Evolutionary conservation across 2,113 vertebrate genomes (phyloP), one percentile per base, ranked within the genome.

Genomic region (Glareola pratincola): DNA sequence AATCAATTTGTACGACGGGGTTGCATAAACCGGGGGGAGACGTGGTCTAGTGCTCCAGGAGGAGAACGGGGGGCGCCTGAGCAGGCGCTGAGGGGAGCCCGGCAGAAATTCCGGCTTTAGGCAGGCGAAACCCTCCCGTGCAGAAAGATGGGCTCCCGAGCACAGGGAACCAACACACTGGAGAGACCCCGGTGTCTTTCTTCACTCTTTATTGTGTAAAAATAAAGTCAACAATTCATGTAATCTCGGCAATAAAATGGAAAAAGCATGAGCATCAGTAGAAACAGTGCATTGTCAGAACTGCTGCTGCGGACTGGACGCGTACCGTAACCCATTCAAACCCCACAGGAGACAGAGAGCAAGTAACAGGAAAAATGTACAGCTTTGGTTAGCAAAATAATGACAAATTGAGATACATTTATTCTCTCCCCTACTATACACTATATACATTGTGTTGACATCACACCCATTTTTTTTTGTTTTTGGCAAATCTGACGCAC

Each of bases 121-220:
- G 2, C 30, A 32, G 86, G 53, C 32, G 36, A 60, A 85, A 18
- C 36, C 53, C 45, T 62, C 47, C 71, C 14, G 18, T 3, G 57
- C 11, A 43, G 41, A 26, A 17, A 8, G 45, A 50, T 5, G 5
- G 6, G 43, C 60, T 72, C 41, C 88, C 4, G 8, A 27, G 80
- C 41, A 0, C 5, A 0, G 81, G 47, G 66, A 51, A 41, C 64
- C 4, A 60, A 90, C 56, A 73, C 57, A 34, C 0, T 36, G 6
- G 20, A 54, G 81, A 59, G 92, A 95, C 48, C 3, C 64, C 14
- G 0, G 10, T 56, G 91, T 97, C 98, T 98, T 98, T 98, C 98
- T 98, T 98, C 97, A 95, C 97, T 98, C 96, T 98, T 98, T 98
- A 98, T 98, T 98, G 98, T 98, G 98, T 98, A 98, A 98, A 98